Base-by-base conservation (phyloP, 2,113 vertebrate species). In the Aleadryas rufinucha region DNA sequence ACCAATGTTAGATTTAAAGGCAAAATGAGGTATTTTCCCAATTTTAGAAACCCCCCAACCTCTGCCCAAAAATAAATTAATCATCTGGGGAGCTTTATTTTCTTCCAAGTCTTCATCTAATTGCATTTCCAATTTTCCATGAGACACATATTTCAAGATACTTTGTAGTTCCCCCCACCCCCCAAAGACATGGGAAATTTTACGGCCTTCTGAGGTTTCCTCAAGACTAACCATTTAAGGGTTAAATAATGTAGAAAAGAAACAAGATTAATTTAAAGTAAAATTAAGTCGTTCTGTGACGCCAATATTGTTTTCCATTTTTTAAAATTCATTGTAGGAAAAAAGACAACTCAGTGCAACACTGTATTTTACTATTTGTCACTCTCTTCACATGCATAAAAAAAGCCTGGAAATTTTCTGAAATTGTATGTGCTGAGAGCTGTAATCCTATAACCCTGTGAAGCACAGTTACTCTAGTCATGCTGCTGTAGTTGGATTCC, bases 1-100 rank as follows among this genome's bases (percentile, higher is more conserved):
- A 8, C 0, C 2, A 8, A 0, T 12, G 5, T 22, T 57, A 13
- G 22, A 84, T 78, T 57, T 66, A 61, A 59, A 87, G 37, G 47
- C 24, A 84, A 91, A 65, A 81, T 44, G 4, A 78, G 7, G 26
- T 69, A 11, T 61, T 61, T 56, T 19, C 31, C 14, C 19, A 49
- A 2, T n/a, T 86, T 76, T 39, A 31, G 44, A 22, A 33, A n/a
- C 9, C 6, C 4, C 28, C 6, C 7, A 22, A 13, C 4, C 21
- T 19, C 7, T 7, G 2, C 14, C 6, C 7, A 3, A 42, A 37
- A 78, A 59, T 26, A 64, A 59, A 52, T 45, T 59, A 41, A 47
- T 60, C 45, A 21, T 3, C 18, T 63, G 30, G 9, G 13, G 24
- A 63, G 3, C 26, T 71, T 70, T 85, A 22, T 4, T 59, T 81